A percentile compares a stretch with the other conserved stretches of the same genome.
phyloP scores from a whole-genome alignment of 2,888 invertebrate species.

The Byasa hedistus region DNA sequence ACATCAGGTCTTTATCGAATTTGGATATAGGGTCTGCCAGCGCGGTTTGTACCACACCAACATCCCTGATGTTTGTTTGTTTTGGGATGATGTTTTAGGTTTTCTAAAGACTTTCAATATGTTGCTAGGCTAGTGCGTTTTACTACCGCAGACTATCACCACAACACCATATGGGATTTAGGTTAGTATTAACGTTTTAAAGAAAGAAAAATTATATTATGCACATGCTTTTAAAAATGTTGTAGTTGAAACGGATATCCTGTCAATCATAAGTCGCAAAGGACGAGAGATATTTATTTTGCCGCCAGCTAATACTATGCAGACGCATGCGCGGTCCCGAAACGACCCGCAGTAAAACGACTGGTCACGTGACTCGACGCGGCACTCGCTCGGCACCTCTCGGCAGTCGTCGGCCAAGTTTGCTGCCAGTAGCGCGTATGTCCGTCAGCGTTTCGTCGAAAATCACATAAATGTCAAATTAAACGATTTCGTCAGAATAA shows the following conservation, averaged over 20 bases:
- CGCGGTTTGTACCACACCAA: too few relatives aligned
- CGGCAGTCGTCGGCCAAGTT: slow-evolving; percentile 72
- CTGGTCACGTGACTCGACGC: slow-evolving; percentile 80
- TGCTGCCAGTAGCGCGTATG: slow-evolving; percentile 47
- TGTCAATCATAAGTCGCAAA: slow-evolving; percentile 20
- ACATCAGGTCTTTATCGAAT: too few relatives aligned
- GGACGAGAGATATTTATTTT: slow-evolving; percentile 51
- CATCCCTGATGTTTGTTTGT: too few relatives aligned
- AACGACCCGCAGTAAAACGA: slow-evolving; percentile 80
- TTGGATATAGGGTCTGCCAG: too few relatives aligned
- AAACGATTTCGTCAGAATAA: slow-evolving; percentile 56
- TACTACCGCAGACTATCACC: too few relatives aligned
- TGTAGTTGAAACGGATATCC: neutral
- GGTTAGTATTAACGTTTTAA: too few relatives aligned
- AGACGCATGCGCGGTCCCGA: slow-evolving; percentile 72
- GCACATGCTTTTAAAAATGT: too few relatives aligned
- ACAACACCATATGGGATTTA: too few relatives aligned
- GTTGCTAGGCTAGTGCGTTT: too few relatives aligned
- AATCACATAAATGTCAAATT: slow-evolving; percentile 70
- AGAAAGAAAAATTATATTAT: too few relatives aligned
- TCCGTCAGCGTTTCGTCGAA: slow-evolving; percentile 49
- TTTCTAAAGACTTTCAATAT: too few relatives aligned
- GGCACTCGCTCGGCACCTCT: slow-evolving; percentile 76
- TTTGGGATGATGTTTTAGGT: too few relatives aligned
- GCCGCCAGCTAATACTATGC: slow-evolving; percentile 59